Evolutionary conservation across 2,888 invertebrate species (phyloP), one percentile per base, ranked within the genome.

Genomic region (Alcis repandata): DNA sequence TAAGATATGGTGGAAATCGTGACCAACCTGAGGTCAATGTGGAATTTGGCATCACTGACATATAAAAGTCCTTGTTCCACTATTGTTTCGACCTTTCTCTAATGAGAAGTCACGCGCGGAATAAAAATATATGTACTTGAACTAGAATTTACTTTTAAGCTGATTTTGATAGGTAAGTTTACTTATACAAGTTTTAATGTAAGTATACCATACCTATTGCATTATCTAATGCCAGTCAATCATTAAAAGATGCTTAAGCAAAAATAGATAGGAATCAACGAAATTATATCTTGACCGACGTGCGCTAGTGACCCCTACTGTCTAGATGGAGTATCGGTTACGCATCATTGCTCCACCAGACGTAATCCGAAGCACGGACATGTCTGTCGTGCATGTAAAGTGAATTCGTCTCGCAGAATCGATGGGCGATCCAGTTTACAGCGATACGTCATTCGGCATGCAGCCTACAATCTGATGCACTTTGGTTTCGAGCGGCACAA

Each of bases 1-100:
- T 88, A 87, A 86, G 89, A 90, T 90, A 86, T 80, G 79, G 79
- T 76, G 76, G 78, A 80, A 81, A 79, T 90, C 91, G 90, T 92
- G 90, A 89, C 87, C 83, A 75, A 81, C 79, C 75, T 79, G 82
- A 87, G 89, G 88, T 87, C 87, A 85, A 80, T 79, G 78, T 82
- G 78, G 83, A 84, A 82, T 83, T 85, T 78, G 79, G 79, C 81
- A 77, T 78, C 78, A 82, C 79, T 87, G 88, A 83, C 87, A 87
- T 90, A 87, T 86, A 86, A 82, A 83, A 78, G 83, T 78, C 88
- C 88, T 88, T 87, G 86, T 79, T 75, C 80, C 67, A 79, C 71
- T 80, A 83, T 82, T 80, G 78, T 79, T 79, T 75, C 67, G 70
- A 78, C 75, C 78, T 77, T 74, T 71, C 63, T 54, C 53, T 66